Percentiles rank a stretch among this genome's conserved stretches.
Evolutionary conservation across 2,113 vertebrate species (phyloP).

Genomic region (Lagopus muta): DNA sequence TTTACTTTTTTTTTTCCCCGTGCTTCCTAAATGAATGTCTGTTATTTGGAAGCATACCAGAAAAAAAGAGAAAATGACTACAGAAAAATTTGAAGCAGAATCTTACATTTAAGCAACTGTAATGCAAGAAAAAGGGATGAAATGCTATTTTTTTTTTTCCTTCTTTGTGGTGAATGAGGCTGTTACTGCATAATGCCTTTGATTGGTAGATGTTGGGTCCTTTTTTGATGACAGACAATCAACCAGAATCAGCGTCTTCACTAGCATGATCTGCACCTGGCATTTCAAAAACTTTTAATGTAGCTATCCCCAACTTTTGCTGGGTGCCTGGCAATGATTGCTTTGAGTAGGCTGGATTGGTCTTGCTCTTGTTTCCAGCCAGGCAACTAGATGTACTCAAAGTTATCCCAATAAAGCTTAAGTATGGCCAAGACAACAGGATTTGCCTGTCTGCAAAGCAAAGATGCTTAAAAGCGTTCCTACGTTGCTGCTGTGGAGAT

Average conservation of each 20-base stretch:
- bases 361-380: background rate
- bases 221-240: background rate
- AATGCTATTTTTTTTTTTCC: background rate
- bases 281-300: background rate
- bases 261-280: background rate
- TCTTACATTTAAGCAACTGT: conserved; percentile 1
- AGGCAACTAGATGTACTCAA: background rate
- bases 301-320: background rate
- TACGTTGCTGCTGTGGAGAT: background rate
- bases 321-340: background rate
- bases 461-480: background rate
- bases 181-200: background rate
- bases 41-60: conserved; percentile 32
- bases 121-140: background rate
- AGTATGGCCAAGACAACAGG: background rate
- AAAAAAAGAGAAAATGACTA: conserved; percentile 32
- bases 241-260: background rate
- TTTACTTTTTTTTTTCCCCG: background rate
- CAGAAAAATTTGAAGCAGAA: background rate
- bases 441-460: background rate
- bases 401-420: background rate
- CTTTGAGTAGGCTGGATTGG: background rate
- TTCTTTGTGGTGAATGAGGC: background rate
- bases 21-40: background rate
- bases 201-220: background rate